Evolutionary conservation across 2,888 invertebrate species (phyloP).

Genomic region (Acanthosepion lycidas): DNA sequence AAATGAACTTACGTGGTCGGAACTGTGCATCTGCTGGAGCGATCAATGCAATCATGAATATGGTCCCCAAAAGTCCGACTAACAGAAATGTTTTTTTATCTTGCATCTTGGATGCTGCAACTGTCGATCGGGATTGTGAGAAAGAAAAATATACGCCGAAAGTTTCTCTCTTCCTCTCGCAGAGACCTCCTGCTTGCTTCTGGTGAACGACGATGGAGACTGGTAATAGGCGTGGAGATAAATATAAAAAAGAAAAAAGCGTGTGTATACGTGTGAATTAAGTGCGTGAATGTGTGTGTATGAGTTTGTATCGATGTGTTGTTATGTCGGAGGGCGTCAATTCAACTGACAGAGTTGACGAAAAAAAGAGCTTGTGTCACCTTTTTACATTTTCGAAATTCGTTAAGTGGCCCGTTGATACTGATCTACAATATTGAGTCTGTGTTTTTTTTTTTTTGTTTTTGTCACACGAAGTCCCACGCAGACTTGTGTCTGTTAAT

Average conservation of each 20-base stretch:
- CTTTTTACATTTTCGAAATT: too few relatives aligned
- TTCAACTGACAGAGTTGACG: too few relatives aligned
- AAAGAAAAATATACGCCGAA: not conserved
- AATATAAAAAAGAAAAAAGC: not conserved
- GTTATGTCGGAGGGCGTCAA: too few relatives aligned
- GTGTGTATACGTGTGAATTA: not conserved
- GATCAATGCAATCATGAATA: not conserved
- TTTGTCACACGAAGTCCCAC: too few relatives aligned
- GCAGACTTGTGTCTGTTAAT: too few relatives aligned
- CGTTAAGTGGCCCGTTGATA: too few relatives aligned
- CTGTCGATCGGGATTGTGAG: not conserved
- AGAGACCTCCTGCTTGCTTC: constrained; percentile 2
- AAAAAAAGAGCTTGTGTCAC: too few relatives aligned
- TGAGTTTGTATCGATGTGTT: not conserved
- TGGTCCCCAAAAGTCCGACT: not conserved
- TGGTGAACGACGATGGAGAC: not conserved
- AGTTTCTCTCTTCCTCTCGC: not conserved
- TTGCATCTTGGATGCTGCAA: not conserved
- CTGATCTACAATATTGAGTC: too few relatives aligned
- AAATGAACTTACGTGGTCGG: constrained; percentile 9
- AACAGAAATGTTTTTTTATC: not conserved
- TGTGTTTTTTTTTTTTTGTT: too few relatives aligned
- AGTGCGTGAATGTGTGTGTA: not conserved
- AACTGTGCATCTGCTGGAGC: not conserved
- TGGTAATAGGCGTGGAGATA: not conserved